A percentile compares a stretch with the other conserved stretches of the same genome.
phyloP scores from a whole-genome alignment of 1,140 invertebrate species.

The Chelonus insularis region DNA sequence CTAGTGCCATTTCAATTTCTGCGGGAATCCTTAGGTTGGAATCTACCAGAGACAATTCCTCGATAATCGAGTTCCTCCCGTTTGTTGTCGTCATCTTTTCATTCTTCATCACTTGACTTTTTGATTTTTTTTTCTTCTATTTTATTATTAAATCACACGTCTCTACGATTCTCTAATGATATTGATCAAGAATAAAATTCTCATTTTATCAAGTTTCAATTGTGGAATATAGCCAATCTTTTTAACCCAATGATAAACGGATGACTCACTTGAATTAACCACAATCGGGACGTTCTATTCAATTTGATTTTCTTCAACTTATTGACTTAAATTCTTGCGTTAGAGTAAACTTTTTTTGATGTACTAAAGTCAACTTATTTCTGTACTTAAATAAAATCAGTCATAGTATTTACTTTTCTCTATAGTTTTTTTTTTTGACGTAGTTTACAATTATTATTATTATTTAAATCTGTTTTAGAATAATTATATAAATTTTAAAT shows the following conservation, averaged over 20 bases:
- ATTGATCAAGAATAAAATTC: not conserved
- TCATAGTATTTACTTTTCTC: too few relatives aligned
- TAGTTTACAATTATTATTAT: too few relatives aligned
- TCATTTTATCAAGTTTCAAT: not conserved
- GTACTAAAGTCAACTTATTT: too few relatives aligned
- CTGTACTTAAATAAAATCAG: too few relatives aligned
- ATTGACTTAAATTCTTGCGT: slow-evolving; percentile 15
- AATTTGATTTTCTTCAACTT: slow-evolving; percentile 29
- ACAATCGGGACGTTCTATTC: not conserved
- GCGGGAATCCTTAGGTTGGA: slow-evolving; percentile 13
- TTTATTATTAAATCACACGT: slow-evolving; percentile 11
- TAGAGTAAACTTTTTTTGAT: too few relatives aligned
- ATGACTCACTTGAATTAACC: slow-evolving; percentile 9
- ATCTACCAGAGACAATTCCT: slow-evolving; percentile 17
- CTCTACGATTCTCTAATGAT: not conserved
- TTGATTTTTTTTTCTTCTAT: too few relatives aligned
- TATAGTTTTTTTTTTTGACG: too few relatives aligned
- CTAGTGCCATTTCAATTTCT: slow-evolving; percentile 21
- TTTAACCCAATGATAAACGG: not conserved
- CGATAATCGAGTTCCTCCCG: slow-evolving; percentile 18
- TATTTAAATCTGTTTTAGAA: too few relatives aligned
- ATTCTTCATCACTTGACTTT: slow-evolving; percentile 5
- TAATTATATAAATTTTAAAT: too few relatives aligned
- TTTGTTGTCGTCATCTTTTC: slow-evolving; percentile 4
- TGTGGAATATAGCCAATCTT: not conserved